A percentile compares a stretch with the other conserved stretches of the same genome.
Evolutionary conservation across 2,888 invertebrate genomes (phyloP).

Genomic region (Rhimphoctona megacephalus): DNA sequence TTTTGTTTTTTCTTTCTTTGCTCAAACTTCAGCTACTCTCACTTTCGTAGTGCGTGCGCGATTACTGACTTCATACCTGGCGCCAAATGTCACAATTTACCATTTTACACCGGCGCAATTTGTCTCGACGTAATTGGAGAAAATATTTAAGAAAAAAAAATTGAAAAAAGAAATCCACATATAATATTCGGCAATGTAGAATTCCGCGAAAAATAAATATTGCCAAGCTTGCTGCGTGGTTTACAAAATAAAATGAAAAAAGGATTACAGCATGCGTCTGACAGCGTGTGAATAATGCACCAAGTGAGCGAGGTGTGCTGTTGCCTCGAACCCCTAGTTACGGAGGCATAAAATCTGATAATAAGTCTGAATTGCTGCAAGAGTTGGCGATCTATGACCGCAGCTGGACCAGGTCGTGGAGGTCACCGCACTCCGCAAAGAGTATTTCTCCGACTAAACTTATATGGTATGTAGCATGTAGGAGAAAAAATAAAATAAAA

Average conservation of each 20-base stretch:
- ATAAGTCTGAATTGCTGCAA: slow-evolving; percentile 50
- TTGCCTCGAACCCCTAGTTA: slow-evolving; percentile 31
- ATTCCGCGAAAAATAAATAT: neutral
- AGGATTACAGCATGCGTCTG: neutral
- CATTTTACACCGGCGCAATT: slow-evolving; percentile 3
- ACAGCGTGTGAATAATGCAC: slow-evolving; percentile 23
- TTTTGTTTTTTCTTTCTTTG: neutral
- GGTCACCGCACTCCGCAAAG: slow-evolving; percentile 66
- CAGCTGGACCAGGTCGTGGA: slow-evolving; percentile 53
- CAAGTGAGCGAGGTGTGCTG: slow-evolving; percentile 19
- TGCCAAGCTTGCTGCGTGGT: too few relatives aligned
- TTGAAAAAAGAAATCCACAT: neutral
- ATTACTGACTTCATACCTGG: slow-evolving; percentile 48
- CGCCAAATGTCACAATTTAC: slow-evolving; percentile 60
- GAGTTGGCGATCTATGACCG: slow-evolving; percentile 63
- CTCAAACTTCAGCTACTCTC: slow-evolving; percentile 53
- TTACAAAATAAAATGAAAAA: neutral
- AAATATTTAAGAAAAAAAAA: neutral
- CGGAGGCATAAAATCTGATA: slow-evolving; percentile 28
- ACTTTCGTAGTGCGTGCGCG: slow-evolving; percentile 28
- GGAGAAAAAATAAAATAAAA: slow-evolving; percentile 18
- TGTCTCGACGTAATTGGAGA: neutral
- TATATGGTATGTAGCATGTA: slow-evolving; percentile 68
- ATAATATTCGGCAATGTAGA: neutral
- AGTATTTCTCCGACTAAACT: slow-evolving; percentile 60